phyloP scores from a whole-genome alignment of 2,888 invertebrate species.

The Lordiphosa andalusiaca region DNA sequence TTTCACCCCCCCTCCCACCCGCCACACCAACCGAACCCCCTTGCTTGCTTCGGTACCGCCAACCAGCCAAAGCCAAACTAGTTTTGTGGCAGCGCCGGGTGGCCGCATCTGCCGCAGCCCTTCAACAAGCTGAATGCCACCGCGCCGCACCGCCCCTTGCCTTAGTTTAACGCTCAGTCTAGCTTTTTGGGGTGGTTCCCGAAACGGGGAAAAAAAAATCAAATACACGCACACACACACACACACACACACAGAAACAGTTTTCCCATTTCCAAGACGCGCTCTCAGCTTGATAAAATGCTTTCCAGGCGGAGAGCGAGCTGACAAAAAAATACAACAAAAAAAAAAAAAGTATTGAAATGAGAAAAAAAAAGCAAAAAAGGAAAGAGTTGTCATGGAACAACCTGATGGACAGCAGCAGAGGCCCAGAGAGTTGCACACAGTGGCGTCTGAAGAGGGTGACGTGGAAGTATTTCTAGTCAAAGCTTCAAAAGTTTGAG shows the following conservation, averaged over 20 bases:
- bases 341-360: conserved; percentile 5
- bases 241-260: conserved; percentile 12
- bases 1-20: too few relatives aligned
- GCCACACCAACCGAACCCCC: too few relatives aligned
- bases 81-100: conserved; percentile 63
- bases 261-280: conserved; percentile 36
- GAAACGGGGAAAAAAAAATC: conserved; percentile 12
- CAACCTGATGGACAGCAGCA: conserved; percentile 9
- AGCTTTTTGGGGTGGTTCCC: conserved; percentile 25
- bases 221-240: conserved; percentile 16
- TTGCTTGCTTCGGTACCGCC: neutral
- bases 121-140: conserved; percentile 5
- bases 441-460: neutral
- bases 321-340: conserved; percentile 10
- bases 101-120: conserved; percentile 47
- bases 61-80: conserved; percentile 62
- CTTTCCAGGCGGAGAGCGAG: conserved; percentile 50
- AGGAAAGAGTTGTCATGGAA: conserved; percentile 65
- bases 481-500: too few relatives aligned
- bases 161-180: conserved; percentile 5
- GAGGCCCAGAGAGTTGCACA: conserved; percentile 6
- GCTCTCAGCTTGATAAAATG: conserved; percentile 21
- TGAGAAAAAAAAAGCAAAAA: conserved; percentile 5
- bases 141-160: neutral
- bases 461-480: too few relatives aligned